Conservation (phyloP, 2,888 invertebrate genomes). For the Thera britannica region DNA sequence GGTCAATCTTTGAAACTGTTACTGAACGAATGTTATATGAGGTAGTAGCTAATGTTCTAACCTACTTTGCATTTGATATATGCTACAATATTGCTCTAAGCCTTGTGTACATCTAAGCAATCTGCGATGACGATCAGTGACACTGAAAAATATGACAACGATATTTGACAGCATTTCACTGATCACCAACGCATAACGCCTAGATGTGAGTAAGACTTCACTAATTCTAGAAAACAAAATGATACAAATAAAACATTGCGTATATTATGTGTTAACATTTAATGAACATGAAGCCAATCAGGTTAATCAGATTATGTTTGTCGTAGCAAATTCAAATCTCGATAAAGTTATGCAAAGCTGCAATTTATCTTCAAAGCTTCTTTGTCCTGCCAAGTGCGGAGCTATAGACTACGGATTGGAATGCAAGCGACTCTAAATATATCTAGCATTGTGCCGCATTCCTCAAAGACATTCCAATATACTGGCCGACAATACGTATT, state of each 20-base stretch:
- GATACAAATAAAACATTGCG: too few relatives aligned
- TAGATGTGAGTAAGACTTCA: too few relatives aligned
- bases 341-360: not conserved
- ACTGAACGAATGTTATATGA: constrained; percentile 24
- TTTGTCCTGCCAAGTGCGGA: constrained; percentile 2
- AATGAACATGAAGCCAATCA: not conserved
- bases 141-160: too few relatives aligned
- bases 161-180: too few relatives aligned
- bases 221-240: too few relatives aligned
- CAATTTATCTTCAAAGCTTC: not conserved
- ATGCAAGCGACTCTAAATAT: constrained; percentile 30
- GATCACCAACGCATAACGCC: too few relatives aligned
- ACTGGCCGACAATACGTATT: constrained; percentile 19
- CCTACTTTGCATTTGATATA: constrained; percentile 1
- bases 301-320: not conserved
- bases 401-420: constrained; percentile 10
- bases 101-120: too few relatives aligned
- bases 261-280: not conserved
- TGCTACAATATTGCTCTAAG: not conserved
- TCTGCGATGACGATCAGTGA: too few relatives aligned
- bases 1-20: constrained; percentile 37
- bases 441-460: constrained; percentile 30
- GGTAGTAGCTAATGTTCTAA: constrained; percentile 2
- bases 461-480: constrained; percentile 24
- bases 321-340: constrained; percentile 2